Evolutionary conservation across 2,113 vertebrate genomes (phyloP), one percentile per base, ranked within the genome.

Genomic region (Vulpes vulpes): DNA sequence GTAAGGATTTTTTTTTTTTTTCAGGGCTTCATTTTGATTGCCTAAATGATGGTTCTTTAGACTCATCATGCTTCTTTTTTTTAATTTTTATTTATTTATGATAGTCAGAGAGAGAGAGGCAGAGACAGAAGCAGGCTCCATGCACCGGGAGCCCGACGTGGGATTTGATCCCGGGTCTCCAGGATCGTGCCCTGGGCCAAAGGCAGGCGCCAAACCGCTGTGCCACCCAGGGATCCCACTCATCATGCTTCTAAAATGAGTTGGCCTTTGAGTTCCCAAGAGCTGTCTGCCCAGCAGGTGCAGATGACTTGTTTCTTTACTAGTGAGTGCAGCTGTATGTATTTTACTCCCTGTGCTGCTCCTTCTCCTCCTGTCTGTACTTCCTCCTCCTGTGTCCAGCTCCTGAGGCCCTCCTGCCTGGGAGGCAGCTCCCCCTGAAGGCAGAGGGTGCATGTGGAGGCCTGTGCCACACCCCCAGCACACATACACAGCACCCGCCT

Each of bases 201-300:
- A 43, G 43, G 43, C 43, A 43, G 43, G 43, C 6, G 43, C 43
- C 43, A 43, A 43, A 43, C 6, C 43, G 7, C 43, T 43, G 6
- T 0, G 7, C 43, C 43, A 43, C 43, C 43, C 43, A 43, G 43
- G 43, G 43, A 43, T 43, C 43, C 7, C 43, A 60, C 71, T 82
- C 22, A 38, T n/a, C 51, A 8, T 84, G 60, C 90, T 95, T 93
- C 97, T 97, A 93, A 97, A 96, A 93, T 96, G 96, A 97, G 69
- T 55, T 9, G 0, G 59, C 86, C 59, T 91, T 79, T 91, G 83
- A 62, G 60, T 84, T 85, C 62, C 67, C 38, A 32, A 64, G 30
- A 15, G 59, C 53, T 65, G 80, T 84, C 62, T 87, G 9, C 86
- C 35, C 20, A 19, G 20, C 94, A 95, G 90, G 95, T 96, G 87